These are phyloP conservation scores for Heliconius melpomene DNA, from an alignment of 1,140 invertebrate species.

Conservation along the genomic window DNA sequence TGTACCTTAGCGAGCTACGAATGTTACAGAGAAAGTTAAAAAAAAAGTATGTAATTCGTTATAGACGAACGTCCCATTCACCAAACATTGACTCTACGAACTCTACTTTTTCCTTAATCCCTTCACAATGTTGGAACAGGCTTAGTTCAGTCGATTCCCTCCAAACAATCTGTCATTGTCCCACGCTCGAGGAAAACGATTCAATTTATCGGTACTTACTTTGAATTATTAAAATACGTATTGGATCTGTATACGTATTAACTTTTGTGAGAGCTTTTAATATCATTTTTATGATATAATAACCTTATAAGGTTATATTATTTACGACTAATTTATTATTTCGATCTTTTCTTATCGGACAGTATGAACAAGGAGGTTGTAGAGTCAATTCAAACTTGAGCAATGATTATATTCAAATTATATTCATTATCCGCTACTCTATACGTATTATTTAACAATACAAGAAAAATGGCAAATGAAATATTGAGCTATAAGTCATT, in stretches of 20 bases:
- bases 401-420: too few species aligned
- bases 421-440: too few species aligned
- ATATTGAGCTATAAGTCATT: too few species aligned
- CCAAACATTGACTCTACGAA: not conserved
- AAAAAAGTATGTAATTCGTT: not conserved
- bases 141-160: constrained; percentile 7
- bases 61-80: not conserved
- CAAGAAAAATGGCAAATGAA: too few species aligned
- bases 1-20: too few species aligned
- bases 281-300: not conserved
- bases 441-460: too few species aligned
- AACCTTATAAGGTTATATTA: not conserved
- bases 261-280: not conserved
- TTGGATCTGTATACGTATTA: not conserved
- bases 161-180: constrained; percentile 5
- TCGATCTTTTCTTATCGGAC: too few species aligned
- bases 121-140: constrained; percentile 1
- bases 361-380: too few species aligned
- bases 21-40: not conserved
- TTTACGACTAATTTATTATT: not conserved
- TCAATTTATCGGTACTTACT: not conserved
- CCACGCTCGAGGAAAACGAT: constrained; percentile 10
- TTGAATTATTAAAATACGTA: not conserved
- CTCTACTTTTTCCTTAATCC: constrained; percentile 6
- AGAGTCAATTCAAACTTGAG: too few species aligned